Percentiles rank a stretch among this genome's conserved stretches.
These are phyloP conservation scores for Cryptus viduatorius DNA, from an alignment of 2,888 invertebrate species.

Conservation along the genomic window DNA sequence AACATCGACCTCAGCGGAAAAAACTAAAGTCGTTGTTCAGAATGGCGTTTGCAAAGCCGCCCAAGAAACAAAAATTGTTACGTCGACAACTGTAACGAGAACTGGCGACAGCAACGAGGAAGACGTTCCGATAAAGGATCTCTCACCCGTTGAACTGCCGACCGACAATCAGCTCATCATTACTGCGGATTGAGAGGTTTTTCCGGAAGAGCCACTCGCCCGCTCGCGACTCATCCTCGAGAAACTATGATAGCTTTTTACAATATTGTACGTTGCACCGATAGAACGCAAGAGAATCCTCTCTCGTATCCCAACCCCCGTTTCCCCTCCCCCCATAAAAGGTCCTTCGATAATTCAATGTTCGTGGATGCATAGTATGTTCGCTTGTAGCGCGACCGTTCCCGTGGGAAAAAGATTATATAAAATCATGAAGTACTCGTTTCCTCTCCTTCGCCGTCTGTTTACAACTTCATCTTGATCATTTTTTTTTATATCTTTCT, in stretches of 20 bases:
- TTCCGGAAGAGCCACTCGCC: slow-evolving; percentile 4
- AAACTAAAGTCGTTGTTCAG: slow-evolving; percentile 72
- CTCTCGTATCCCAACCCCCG: background rate
- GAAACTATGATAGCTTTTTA: slow-evolving; percentile 65
- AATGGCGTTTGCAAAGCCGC: slow-evolving; percentile 79
- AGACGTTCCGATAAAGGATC: slow-evolving; percentile 86
- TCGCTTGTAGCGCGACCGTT: slow-evolving; percentile 32
- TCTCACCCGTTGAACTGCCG: slow-evolving; percentile 84
- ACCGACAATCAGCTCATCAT: slow-evolving; percentile 83
- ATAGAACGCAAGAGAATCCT: slow-evolving; percentile 49
- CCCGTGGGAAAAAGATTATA: slow-evolving; percentile 33
- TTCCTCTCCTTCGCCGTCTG: slow-evolving; percentile 52
- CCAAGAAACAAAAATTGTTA: slow-evolving; percentile 71
- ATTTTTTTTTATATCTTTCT: slow-evolving; percentile 35
- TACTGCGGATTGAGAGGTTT: slow-evolving; percentile 79
- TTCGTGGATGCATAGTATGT: slow-evolving; percentile 46
- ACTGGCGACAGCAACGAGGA: slow-evolving; percentile 79
- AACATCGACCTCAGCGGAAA: slow-evolving; percentile 52
- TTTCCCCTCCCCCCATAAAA: slow-evolving; percentile 22
- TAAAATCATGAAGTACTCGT: slow-evolving; percentile 51
- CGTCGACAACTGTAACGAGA: slow-evolving; percentile 75
- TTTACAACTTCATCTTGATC: slow-evolving; percentile 19
- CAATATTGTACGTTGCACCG: slow-evolving; percentile 66
- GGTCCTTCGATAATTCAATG: slow-evolving; percentile 55
- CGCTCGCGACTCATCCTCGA: slow-evolving; percentile 40